A percentile compares a stretch with the other conserved stretches of the same genome.
Conservation (phyloP, 2,888 invertebrate species). For the Apodemia zela region DNA sequence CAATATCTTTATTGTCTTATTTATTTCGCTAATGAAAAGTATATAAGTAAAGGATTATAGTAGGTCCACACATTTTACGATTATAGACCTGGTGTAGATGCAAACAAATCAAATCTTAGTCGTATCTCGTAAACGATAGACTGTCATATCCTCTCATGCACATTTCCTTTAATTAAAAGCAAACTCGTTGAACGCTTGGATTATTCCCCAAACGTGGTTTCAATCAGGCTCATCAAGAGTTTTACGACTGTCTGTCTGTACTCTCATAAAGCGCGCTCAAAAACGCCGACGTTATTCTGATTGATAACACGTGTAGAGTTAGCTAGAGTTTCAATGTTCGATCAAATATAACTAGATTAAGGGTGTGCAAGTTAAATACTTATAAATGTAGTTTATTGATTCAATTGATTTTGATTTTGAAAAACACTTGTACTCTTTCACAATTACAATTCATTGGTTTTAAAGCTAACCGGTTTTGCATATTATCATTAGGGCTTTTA, state of each 20-base stretch:
- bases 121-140: slow-evolving; percentile 24
- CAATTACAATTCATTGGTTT: too few species aligned
- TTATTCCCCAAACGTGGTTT: slow-evolving; percentile 64
- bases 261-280: slow-evolving; percentile 61
- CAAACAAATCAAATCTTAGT: slow-evolving; percentile 16
- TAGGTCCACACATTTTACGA: not conserved
- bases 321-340: slow-evolving; percentile 31
- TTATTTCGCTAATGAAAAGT: not conserved
- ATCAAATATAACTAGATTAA: slow-evolving; percentile 15
- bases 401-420: too few species aligned
- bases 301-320: slow-evolving; percentile 67
- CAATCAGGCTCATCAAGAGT: slow-evolving; percentile 62
- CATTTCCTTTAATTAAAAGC: slow-evolving; percentile 70
- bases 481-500: too few species aligned
- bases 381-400: not conserved
- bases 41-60: not conserved
- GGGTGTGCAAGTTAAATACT: not conserved
- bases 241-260: slow-evolving; percentile 69
- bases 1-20: not conserved
- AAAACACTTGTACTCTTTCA: too few species aligned
- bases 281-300: slow-evolving; percentile 56
- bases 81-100: slow-evolving; percentile 2
- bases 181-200: slow-evolving; percentile 50
- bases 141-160: slow-evolving; percentile 28
- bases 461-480: too few species aligned